Conservation (phyloP, 2,888 invertebrate genomes). For the Acronicta alni region DNA sequence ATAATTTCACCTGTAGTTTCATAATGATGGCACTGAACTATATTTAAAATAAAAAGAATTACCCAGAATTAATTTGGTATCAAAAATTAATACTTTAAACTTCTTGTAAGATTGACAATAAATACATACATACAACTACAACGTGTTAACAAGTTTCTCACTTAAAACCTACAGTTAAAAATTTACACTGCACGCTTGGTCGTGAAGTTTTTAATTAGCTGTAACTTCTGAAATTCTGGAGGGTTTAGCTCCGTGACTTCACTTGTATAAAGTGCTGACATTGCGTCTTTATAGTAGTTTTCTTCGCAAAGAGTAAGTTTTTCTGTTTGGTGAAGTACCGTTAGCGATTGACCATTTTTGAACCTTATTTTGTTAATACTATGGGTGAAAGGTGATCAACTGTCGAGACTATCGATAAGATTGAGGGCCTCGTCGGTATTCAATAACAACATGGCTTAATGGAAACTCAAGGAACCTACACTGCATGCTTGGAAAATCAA, state of each 20-base stretch:
- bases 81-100: not conserved
- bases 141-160: conserved; percentile 47
- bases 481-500: too few relatives aligned
- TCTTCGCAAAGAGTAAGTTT: conserved; percentile 2
- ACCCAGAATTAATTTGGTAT: too few relatives aligned
- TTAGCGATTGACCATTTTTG: not conserved
- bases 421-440: not conserved
- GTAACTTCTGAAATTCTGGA: conserved; percentile 36
- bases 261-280: conserved; percentile 31
- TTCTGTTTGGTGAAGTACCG: not conserved
- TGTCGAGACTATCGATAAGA: not conserved
- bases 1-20: too few relatives aligned
- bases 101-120: conserved; percentile 23
- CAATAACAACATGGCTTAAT: not conserved
- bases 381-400: not conserved
- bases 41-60: too few relatives aligned
- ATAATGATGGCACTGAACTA: too few relatives aligned
- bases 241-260: conserved; percentile 24
- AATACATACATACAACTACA: conserved; percentile 15
- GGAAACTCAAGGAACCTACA: too few relatives aligned
- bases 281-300: conserved; percentile 30
- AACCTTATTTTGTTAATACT: not conserved
- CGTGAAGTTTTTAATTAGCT: conserved; percentile 58
- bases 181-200: conserved; percentile 44
- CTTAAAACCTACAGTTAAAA: conserved; percentile 50